These are phyloP conservation scores for Habrosyne pyritoides DNA, from an alignment of 2,888 invertebrate species.

Conservation along the genomic window DNA sequence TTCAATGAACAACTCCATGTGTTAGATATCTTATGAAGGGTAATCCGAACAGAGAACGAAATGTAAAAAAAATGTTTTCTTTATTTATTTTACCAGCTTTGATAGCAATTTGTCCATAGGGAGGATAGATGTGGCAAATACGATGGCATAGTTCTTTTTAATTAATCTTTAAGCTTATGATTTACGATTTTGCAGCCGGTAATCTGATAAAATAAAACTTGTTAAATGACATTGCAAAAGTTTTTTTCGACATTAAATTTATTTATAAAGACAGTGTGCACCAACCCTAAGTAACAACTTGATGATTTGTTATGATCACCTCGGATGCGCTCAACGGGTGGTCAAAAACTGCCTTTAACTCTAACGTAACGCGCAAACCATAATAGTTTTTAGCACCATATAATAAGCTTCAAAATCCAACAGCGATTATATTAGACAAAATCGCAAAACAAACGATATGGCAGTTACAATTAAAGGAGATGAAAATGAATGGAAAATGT, in stretches of 20 bases:
- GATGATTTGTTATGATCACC: slow-evolving; percentile 80
- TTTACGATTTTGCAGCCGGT: too few species aligned
- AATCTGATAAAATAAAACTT: background rate
- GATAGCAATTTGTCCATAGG: too few species aligned
- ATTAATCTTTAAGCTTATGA: too few species aligned
- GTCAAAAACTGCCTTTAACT: slow-evolving; percentile 69
- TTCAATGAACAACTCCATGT: too few species aligned
- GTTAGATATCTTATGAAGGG: too few species aligned
- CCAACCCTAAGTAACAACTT: slow-evolving; percentile 49
- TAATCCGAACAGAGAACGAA: too few species aligned
- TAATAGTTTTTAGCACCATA: slow-evolving; percentile 42
- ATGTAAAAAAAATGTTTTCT: too few species aligned
- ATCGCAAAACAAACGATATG: slow-evolving; percentile 74
- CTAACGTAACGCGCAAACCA: slow-evolving; percentile 35
- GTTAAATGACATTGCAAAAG: background rate
- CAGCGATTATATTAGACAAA: slow-evolving; percentile 39
- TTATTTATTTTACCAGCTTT: too few species aligned
- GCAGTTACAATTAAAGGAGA: slow-evolving; percentile 73
- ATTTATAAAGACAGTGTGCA: slow-evolving; percentile 30
- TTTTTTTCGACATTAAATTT: background rate
- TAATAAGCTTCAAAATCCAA: slow-evolving; percentile 35
- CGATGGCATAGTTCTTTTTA: too few species aligned
- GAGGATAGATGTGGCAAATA: too few species aligned
- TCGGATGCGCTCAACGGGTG: slow-evolving; percentile 69
- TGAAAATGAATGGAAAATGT: slow-evolving; percentile 55